Evolutionary conservation across 2,113 vertebrate species (phyloP).

Genomic region (Amazona guildingii): DNA sequence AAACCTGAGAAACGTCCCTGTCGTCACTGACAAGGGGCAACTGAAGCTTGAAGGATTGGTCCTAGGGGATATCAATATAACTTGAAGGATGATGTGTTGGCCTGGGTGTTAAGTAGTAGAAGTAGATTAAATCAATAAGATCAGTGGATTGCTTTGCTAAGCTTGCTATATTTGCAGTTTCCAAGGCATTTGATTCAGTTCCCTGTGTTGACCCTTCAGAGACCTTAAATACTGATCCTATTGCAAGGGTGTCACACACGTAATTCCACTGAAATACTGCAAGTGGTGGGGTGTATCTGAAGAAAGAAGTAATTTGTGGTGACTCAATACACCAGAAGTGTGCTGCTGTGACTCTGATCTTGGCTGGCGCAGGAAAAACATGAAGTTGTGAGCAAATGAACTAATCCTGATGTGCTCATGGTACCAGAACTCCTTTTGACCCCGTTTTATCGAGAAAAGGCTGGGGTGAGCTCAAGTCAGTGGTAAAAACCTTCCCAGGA

Average conservation of each 20-base stretch:
- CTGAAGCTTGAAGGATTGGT: neutral
- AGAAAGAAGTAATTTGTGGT: neutral
- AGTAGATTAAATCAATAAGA: neutral
- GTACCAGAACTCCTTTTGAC: neutral
- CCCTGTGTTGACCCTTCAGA: neutral
- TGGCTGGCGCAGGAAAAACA: neutral
- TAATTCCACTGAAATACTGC: neutral
- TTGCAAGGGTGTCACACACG: neutral
- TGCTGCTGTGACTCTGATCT: neutral
- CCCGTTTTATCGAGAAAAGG: neutral
- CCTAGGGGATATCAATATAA: neutral
- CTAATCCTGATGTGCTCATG: accelerated
- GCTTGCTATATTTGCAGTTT: neutral
- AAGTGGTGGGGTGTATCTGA: accelerated
- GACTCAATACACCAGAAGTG: neutral
- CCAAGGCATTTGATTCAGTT: neutral
- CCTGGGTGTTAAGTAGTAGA: neutral
- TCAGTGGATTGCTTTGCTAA: accelerated
- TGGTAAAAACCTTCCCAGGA: neutral
- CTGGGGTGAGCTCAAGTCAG: neutral
- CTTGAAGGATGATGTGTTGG: neutral
- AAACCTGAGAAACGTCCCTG: neutral
- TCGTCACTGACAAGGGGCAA: neutral
- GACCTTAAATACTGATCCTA: neutral
- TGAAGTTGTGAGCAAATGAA: neutral